Evolutionary conservation across 2,113 vertebrate species (phyloP), one percentile per base, ranked within the genome.

Genomic region (Lethenteron reissneri): DNA sequence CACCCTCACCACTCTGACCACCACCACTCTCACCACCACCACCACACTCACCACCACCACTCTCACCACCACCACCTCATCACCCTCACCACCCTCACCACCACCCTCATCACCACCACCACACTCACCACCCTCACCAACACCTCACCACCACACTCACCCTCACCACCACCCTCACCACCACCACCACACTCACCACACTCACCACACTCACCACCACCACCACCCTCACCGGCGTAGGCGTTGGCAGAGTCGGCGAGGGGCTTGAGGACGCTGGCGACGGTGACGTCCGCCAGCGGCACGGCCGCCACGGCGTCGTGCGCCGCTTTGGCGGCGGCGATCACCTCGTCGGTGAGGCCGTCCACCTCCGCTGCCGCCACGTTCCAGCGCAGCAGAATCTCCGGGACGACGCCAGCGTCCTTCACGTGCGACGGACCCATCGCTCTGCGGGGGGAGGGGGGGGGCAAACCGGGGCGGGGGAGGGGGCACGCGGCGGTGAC

Each of bases 161-260:
- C n/a, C 21, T 21, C 14, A 41, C 13, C 13, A 19, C 13, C 41
- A 4, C 15, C 41, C 62, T 4, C 8, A 4, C 8, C 15, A 56
- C 70, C 70, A 3, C 4, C 41, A 19, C 15, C 41, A 71, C 14
- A 8, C 70, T 17, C 13, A 15, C 70, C 15, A 71, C 15, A 4
- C 4, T 7, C 19, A 68, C 15, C 62, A 15, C 62, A n/a, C 19
- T 68, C 19, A 7, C 15, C 62, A n/a, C 19, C 19, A 68, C 15
- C 11, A 25, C 6, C 7, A 72, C n/a, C 10, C 78, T 15, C 57
- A 97, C 94, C 91, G 0, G 89, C 90, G 74, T 96, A 97, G 0
- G 89, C 83, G 41, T 90, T 88, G 74, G 97, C 94, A 72, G 89
- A 88, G 1, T 91, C 87, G 0, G 91, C 90, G 59, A 97, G 81